Conservation (phyloP, 2,113 vertebrate species). For the Sigmodon hispidus region DNA sequence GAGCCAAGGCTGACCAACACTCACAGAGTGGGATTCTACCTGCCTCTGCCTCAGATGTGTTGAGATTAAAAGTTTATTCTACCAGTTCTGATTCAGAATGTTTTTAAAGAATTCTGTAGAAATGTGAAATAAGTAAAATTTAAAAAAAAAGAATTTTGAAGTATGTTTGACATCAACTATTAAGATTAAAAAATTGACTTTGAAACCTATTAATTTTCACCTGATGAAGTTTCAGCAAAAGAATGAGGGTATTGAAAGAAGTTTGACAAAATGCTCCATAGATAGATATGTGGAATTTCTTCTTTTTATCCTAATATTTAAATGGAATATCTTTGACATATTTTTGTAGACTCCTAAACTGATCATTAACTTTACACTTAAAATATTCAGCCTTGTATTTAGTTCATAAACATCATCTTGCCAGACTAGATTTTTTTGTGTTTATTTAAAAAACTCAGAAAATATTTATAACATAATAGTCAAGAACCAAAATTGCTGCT, state of each 20-base stretch:
- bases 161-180: not conserved
- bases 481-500: slow-evolving; percentile 69
- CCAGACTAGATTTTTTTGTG: slow-evolving; percentile 47
- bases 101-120: not conserved
- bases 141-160: not conserved
- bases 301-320: slow-evolving; percentile 30
- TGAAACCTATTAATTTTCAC: not conserved
- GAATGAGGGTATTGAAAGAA: not conserved
- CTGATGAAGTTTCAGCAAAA: slow-evolving; percentile 20
- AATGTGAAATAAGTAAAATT: not conserved
- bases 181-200: slow-evolving; percentile 52
- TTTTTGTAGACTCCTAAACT: slow-evolving; percentile 63
- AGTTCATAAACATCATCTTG: slow-evolving; percentile 29
- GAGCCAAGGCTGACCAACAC: not conserved
- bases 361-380: slow-evolving; percentile 68
- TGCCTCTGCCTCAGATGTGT: no score
- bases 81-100: not conserved
- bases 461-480: slow-evolving; percentile 70
- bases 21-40: not conserved
- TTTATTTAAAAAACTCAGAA: slow-evolving; percentile 69
- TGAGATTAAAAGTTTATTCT: no score
- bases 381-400: slow-evolving; percentile 44
- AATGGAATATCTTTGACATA: slow-evolving; percentile 43
- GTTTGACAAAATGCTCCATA: slow-evolving; percentile 7
- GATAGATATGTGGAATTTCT: slow-evolving; percentile 1